These are phyloP conservation scores for Diphyllodes magnificus DNA, from an alignment of 2,113 vertebrate species.

Conservation along the genomic window DNA sequence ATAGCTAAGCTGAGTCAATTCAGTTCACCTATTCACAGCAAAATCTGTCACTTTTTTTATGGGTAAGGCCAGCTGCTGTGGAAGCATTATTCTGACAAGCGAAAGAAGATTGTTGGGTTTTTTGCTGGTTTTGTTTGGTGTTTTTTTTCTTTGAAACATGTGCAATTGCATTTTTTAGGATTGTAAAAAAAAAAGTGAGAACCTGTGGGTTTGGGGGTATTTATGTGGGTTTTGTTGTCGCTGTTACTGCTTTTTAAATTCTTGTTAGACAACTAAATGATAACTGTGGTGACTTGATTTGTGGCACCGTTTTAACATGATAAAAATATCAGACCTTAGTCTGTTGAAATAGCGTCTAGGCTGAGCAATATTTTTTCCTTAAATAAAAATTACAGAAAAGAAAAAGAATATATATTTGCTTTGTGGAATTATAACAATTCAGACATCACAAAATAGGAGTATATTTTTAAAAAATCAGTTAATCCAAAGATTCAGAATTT, in stretches of 20 bases:
- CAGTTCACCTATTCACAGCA: neutral
- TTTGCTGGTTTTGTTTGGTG: neutral
- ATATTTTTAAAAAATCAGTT: neutral
- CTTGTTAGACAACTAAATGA: neutral
- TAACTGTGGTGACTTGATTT: neutral
- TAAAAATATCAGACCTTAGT: neutral
- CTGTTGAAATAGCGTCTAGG: neutral
- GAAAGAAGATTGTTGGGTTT: neutral
- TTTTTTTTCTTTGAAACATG: neutral
- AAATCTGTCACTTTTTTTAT: neutral
- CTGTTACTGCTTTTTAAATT: neutral
- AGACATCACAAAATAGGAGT: neutral
- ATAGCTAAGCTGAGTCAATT: neutral
- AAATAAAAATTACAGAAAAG: neutral
- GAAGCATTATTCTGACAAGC: neutral
- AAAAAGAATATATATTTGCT: neutral
- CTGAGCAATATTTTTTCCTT: neutral
- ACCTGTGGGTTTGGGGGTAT: accelerated
- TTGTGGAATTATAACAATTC: neutral
- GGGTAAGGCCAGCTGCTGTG: neutral
- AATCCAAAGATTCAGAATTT: neutral
- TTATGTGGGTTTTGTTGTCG: accelerated
- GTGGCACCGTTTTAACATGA: neutral
- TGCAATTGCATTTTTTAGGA: neutral
- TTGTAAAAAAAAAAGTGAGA: neutral